Base-by-base conservation (phyloP, 1,140 invertebrate genomes). In the Dryas iulia region DNA sequence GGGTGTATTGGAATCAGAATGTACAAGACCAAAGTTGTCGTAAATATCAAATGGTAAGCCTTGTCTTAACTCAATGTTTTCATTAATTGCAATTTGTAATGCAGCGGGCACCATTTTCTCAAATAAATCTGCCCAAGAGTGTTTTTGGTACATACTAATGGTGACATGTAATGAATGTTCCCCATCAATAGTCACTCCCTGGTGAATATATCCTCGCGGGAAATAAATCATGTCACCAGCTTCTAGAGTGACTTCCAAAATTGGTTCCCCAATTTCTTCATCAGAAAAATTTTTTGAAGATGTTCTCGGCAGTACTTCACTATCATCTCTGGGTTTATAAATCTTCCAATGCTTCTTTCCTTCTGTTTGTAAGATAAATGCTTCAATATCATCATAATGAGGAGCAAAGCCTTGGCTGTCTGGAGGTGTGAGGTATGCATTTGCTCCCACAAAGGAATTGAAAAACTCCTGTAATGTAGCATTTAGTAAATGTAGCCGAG, bases 331-430 rank as follows among this genome's bases (percentile, higher is more conserved):
- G 25, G 98, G 96, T 72, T 94, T 94, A 85, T 99, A 99, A 3
- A 99, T 85, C 77, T 95, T 95, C 98, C 98, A 99, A 69, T 95
- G 94, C 91, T 99, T 99, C 77, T 96, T 96, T 0, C 99, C 99
- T 93, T 99, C 98, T 6, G 99, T 88, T 93, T 99, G 99, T 35
- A 99, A 82, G 64, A 99, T 95, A 88, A 99, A 99, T 12, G 98
- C 98, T 93, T 99, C 99, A 76, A 99, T 99, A 82, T 99, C 98
- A 93, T 99, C 98, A 91, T 96, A 99, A 92, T 99, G 98, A 0
- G 98, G 98, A 1, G 98, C 98, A 94, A 99, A 99, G 0, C 98
- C 98, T 94, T 99, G 98, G 77, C 96, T 96, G 64, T 96, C 96
- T 7, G 98, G 95, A 12, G 98, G 98, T n/a, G 98, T 99, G 54